These are phyloP conservation scores for Lepidostoma basale DNA, from an alignment of 1,140 invertebrate genomes.

Conservation along the genomic window DNA sequence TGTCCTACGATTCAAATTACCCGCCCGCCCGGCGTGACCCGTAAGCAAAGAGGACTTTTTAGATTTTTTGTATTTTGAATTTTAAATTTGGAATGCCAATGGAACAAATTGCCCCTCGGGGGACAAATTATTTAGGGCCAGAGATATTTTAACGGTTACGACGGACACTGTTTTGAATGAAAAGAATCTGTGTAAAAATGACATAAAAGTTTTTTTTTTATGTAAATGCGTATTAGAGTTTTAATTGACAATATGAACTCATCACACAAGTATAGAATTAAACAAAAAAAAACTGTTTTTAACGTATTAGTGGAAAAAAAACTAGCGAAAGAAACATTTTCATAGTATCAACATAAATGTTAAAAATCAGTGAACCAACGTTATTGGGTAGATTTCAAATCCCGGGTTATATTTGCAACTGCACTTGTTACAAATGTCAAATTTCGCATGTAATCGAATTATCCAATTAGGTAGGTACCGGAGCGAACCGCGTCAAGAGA, in stretches of 20 bases:
- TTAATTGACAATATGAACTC: too few species aligned
- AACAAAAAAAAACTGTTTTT: too few species aligned
- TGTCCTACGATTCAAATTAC: conserved; percentile 6
- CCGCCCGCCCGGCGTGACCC: conserved; percentile 18
- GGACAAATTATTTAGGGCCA: conserved; percentile 22
- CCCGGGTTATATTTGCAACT: neutral
- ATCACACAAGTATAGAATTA: too few species aligned
- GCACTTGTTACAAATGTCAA: conserved; percentile 8
- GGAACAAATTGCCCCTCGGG: neutral
- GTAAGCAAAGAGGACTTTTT: conserved; percentile 18
- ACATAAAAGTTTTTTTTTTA: too few species aligned
- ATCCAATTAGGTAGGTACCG: neutral
- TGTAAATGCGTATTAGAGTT: too few species aligned
- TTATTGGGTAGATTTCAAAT: neutral
- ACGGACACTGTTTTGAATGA: conserved; percentile 1
- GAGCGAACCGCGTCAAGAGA: neutral
- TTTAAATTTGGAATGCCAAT: conserved; percentile 26
- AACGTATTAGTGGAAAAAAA: too few species aligned
- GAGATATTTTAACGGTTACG: neutral
- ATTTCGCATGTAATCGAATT: neutral
- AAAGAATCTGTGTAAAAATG: too few species aligned
- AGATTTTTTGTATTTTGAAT: conserved; percentile 20
- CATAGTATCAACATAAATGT: too few species aligned
- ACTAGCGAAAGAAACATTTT: too few species aligned
- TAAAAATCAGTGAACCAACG: neutral